Conservation (phyloP, 2,113 vertebrate species). For the Eolophus roseicapilla region DNA sequence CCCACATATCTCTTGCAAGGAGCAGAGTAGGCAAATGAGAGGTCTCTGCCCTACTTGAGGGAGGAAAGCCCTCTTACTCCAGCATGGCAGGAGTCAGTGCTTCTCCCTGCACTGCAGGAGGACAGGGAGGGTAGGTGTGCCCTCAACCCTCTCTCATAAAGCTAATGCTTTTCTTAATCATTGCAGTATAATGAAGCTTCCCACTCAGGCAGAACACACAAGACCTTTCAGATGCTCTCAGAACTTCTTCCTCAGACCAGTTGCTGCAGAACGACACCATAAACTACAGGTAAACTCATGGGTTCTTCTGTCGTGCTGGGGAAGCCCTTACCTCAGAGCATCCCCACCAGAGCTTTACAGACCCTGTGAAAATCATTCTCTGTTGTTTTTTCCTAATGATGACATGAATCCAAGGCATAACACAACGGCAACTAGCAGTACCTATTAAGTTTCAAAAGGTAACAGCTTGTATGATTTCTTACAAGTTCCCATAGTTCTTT, state of each 20-base stretch:
- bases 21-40: not conserved
- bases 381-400: not conserved
- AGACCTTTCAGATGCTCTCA: not conserved
- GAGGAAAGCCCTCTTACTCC: not conserved
- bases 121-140: not conserved
- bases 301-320: not conserved
- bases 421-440: not conserved
- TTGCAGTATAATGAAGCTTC: not conserved
- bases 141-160: not conserved
- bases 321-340: not conserved
- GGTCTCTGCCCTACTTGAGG: not conserved
- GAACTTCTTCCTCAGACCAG: not conserved
- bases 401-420: not conserved
- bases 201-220: not conserved
- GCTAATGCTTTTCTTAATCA: not conserved
- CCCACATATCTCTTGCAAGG: not conserved
- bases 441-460: not conserved
- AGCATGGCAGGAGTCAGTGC: not conserved
- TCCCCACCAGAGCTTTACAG: not conserved
- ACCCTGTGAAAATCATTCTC: not conserved
- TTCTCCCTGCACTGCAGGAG: not conserved
- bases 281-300: not conserved
- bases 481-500: not conserved
- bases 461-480: not conserved
- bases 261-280: not conserved